A percentile compares a stretch with the other conserved stretches of the same genome.
Evolutionary conservation across 2,888 invertebrate genomes (phyloP).

Genomic region (Habroteleia sp.): DNA sequence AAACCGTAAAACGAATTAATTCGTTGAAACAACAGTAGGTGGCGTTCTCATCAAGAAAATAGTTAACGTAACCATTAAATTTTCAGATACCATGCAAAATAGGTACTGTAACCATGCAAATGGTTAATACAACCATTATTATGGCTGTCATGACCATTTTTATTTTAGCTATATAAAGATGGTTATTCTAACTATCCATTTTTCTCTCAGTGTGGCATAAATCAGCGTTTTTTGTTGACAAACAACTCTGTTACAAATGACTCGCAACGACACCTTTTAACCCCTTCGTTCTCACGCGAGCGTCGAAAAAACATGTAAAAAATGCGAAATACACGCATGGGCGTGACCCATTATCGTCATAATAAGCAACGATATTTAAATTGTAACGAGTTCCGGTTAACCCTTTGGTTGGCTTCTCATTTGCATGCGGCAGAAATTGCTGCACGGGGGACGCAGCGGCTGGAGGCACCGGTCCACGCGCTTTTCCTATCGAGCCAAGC

Average conservation of each 20-base stretch:
- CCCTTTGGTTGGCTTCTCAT: conserved; percentile 75
- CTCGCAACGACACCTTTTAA: conserved; percentile 44
- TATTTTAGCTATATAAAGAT: too few relatives aligned
- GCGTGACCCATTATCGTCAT: conserved; percentile 79
- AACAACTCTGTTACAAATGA: conserved; percentile 55
- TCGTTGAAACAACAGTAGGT: too few relatives aligned
- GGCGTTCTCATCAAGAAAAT: too few relatives aligned
- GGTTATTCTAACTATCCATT: too few relatives aligned
- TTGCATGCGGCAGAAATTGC: conserved; percentile 71
- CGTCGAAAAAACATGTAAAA: conserved; percentile 44
- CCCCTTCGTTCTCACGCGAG: conserved; percentile 70
- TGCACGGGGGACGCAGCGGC: conserved; percentile 24
- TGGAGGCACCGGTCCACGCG: conserved; percentile 30
- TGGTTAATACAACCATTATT: too few relatives aligned
- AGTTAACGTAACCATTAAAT: too few relatives aligned
- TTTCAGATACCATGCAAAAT: too few relatives aligned
- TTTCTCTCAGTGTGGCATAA: too few relatives aligned
- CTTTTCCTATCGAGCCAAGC: conserved; percentile 57
- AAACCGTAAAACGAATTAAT: too few relatives aligned
- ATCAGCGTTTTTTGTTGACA: conserved; percentile 40
- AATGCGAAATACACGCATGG: conserved; percentile 66
- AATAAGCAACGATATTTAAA: conserved; percentile 79
- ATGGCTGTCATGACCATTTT: too few relatives aligned
- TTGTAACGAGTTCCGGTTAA: conserved; percentile 75
- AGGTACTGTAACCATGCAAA: too few relatives aligned